Evolutionary conservation across 2,797 vertebrate species (phyloP).

Genomic region (Falco biarmicus): DNA sequence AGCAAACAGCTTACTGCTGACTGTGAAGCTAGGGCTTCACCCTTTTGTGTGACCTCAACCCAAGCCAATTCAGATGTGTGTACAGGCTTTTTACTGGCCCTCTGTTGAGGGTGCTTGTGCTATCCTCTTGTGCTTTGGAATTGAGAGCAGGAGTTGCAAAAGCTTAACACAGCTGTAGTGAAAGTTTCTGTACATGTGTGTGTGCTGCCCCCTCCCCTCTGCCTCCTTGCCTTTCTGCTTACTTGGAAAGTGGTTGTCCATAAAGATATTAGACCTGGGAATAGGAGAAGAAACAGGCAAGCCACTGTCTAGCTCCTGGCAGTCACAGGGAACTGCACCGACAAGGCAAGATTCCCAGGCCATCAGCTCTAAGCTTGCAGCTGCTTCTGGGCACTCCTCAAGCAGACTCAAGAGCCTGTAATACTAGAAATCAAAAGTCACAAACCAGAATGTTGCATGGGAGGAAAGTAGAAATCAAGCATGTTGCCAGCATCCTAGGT

Average conservation of each 20-base stretch:
- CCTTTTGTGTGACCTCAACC: not conserved
- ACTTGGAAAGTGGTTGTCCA: not conserved
- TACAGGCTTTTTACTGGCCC: not conserved
- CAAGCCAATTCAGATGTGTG: not conserved
- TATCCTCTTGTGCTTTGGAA: not conserved
- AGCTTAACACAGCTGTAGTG: not conserved
- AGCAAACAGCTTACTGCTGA: not conserved
- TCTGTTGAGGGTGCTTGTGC: not conserved
- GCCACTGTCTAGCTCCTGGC: not conserved
- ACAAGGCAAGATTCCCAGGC: not conserved
- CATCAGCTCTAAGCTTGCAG: not conserved
- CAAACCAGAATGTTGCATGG: not conserved
- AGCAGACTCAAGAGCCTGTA: not conserved
- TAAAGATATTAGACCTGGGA: not conserved
- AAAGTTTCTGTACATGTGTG: rapidly evolving
- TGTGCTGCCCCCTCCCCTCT: not conserved
- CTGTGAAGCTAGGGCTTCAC: not conserved
- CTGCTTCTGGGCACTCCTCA: not conserved
- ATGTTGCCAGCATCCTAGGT: not conserved
- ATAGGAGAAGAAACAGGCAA: not conserved
- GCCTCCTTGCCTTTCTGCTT: not conserved
- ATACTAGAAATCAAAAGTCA: not conserved
- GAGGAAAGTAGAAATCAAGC: not conserved
- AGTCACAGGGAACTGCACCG: not conserved
- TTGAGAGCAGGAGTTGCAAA: not conserved